phyloP scores from a whole-genome alignment of 2,113 vertebrate genomes.

The Cromileptes altivelis region DNA sequence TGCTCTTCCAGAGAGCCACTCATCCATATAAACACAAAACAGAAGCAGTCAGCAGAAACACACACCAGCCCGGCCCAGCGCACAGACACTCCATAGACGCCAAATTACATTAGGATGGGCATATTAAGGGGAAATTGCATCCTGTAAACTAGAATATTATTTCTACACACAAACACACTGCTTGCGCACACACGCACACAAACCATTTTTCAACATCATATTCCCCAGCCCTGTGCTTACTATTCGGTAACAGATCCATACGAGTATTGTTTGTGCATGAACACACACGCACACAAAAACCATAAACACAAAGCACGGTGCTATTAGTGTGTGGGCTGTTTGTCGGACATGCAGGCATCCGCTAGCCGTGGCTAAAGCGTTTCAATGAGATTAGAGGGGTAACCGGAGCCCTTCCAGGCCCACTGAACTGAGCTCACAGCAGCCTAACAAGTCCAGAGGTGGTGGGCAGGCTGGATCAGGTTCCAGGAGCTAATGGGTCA shows the following conservation, averaged over 20 bases:
- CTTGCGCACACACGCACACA: slow-evolving; percentile 56
- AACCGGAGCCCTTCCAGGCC: slow-evolving; percentile 86
- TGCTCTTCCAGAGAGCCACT: slow-evolving; percentile 77
- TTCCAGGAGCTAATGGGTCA: slow-evolving; percentile 85
- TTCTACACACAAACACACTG: slow-evolving; percentile 76
- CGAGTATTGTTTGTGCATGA: slow-evolving; percentile 45
- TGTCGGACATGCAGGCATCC: slow-evolving; percentile 91
- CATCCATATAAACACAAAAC: slow-evolving; percentile 85
- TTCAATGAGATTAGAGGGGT: slow-evolving; percentile 92
- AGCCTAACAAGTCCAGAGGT: slow-evolving; percentile 81
- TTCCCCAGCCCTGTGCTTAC: slow-evolving; percentile 43
- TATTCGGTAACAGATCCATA: slow-evolving; percentile 67
- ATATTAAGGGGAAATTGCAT: slow-evolving; percentile 95
- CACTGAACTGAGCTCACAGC: slow-evolving; percentile 73
- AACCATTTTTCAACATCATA: slow-evolving; percentile 69
- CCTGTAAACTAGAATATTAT: slow-evolving; percentile 94
- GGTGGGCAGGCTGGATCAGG: slow-evolving; percentile 79
- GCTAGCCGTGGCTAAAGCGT: slow-evolving; percentile 86
- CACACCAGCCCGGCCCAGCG: slow-evolving; percentile 76
- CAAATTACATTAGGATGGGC: slow-evolving; percentile 95
- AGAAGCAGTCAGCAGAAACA: slow-evolving; percentile 87
- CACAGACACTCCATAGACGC: slow-evolving; percentile 88
- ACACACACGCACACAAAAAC: slow-evolving; percentile 64
- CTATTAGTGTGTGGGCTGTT: slow-evolving; percentile 91
- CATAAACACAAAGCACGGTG: slow-evolving; percentile 75